Evolutionary conservation across 2,113 vertebrate genomes (phyloP).

Genomic region (Vireo altiloquus): DNA sequence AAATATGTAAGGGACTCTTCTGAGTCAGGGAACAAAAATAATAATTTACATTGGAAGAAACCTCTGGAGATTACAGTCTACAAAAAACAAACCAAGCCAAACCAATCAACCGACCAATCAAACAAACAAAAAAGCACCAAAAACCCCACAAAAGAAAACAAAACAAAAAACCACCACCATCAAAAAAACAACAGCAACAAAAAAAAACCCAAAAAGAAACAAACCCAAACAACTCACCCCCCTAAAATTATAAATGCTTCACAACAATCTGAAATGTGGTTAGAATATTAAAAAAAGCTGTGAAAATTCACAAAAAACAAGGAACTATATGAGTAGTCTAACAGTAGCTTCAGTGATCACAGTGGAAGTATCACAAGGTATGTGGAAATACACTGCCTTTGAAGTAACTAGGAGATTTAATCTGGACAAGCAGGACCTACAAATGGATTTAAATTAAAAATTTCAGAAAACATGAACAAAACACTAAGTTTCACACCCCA

Average conservation of each 20-base stretch:
- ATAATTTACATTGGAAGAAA: not conserved
- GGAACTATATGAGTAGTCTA: fast-evolving
- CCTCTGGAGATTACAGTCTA: not conserved
- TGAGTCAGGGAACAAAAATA: not conserved
- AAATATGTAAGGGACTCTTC: not conserved
- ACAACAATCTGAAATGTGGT: not conserved
- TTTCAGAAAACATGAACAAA: not conserved
- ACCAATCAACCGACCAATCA: fast-evolving
- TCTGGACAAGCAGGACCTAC: not conserved
- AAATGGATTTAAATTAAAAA: not conserved
- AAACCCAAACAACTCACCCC: fast-evolving
- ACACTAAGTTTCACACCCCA: not conserved
- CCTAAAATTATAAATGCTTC: not conserved
- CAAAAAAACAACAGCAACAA: not conserved
- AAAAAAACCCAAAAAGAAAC: not conserved
- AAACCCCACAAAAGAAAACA: not conserved
- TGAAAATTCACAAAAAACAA: not conserved
- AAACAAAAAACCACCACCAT: not conserved
- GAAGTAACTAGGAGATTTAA: not conserved
- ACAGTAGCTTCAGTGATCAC: not conserved
- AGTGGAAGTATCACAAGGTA: not conserved
- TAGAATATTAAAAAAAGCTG: not conserved
- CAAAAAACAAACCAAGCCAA: not conserved
- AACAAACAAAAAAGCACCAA: not conserved
- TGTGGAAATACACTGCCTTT: not conserved